Evolutionary conservation across 2,797 vertebrate genomes (phyloP).

Genomic region (Sternotherus odoratus): DNA sequence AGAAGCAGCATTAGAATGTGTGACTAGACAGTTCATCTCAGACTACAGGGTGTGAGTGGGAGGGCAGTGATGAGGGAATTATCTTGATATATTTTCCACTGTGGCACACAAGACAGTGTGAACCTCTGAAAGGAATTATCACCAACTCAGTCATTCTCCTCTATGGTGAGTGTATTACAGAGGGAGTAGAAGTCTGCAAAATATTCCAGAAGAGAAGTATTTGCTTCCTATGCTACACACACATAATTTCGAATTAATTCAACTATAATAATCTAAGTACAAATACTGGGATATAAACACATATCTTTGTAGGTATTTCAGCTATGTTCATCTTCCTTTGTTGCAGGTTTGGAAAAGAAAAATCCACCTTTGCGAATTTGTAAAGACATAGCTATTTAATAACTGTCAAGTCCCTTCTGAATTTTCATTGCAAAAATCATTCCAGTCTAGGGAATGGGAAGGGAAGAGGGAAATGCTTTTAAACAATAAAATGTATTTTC

Average conservation of each 20-base stretch:
- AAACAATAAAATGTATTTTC: slow-evolving; percentile 73
- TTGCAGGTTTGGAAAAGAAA: slow-evolving; percentile 18
- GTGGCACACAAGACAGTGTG: slow-evolving; percentile 52
- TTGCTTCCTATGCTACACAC: slow-evolving; percentile 21
- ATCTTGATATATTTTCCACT: slow-evolving; percentile 53
- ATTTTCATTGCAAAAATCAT: slow-evolving; percentile 19
- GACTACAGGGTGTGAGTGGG: slow-evolving; percentile 44
- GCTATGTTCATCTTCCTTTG: slow-evolving; percentile 28
- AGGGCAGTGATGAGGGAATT: slow-evolving; percentile 50
- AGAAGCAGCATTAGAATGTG: slow-evolving; percentile 55
- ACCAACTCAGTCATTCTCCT: slow-evolving; percentile 55
- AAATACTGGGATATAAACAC: neutral
- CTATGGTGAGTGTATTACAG: slow-evolving; percentile 15
- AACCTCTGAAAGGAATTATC: slow-evolving; percentile 60
- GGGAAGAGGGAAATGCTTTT: slow-evolving; percentile 67
- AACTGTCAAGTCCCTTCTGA: slow-evolving; percentile 38
- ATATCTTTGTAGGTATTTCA: neutral
- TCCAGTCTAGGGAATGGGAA: neutral
- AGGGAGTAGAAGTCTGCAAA: neutral
- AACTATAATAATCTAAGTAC: neutral
- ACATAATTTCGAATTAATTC: slow-evolving; percentile 35
- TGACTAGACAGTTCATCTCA: slow-evolving; percentile 64
- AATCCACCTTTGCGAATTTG: neutral
- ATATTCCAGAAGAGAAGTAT: neutral
- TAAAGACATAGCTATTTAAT: slow-evolving; percentile 39